Evolutionary conservation across 1,140 invertebrate species (phyloP), one percentile per base, ranked within the genome.

Genomic region (Solenopsis invicta): DNA sequence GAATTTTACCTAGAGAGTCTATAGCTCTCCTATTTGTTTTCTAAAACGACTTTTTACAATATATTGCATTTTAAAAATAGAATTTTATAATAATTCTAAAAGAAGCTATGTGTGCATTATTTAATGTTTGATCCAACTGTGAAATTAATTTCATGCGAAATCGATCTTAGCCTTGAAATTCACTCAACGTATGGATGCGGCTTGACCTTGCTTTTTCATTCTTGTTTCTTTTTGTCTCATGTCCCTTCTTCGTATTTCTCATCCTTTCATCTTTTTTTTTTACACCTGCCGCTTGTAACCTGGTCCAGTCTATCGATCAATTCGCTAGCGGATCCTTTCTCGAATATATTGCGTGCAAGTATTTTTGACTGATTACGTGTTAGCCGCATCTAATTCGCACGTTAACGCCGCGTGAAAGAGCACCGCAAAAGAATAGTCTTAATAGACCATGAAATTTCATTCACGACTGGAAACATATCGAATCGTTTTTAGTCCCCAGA

Each of bases 111-210:
- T 29, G 21, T 4, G 56, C 18, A n/a, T 77, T 64, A 77, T 64
- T 77, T 29, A 16, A 29, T 18, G 37, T 29, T 45, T 21, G 24
- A 18, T 74, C n/a, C 13, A 56, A 21, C 5, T 52, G 50, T 48
- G 56, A 16, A 67, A 67, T 67, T 21, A n/a, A 67, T 67, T 62
- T 62, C 21, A 56, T 37, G n/a, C 13, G 18, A 75, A 75, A 75
- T 77, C 41, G 24, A n/a, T n/a, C 24, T 89, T 90, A 89, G 64
- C 50, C 62, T 59, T 61, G 71, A 86, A 74, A 61, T 56, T 86
- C 59, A 56, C 37, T 71, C 21, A 52, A 56, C 66, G 75, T 66
- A 69, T 75, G 45, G 77, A 87, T 80, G 54, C 24, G 62, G 71
- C 45, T 66, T 54, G 50, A 50, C 24, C 50, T 64, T 59, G 52